Percentiles rank a stretch among this genome's conserved stretches.
These are phyloP conservation scores for Epistrophe eligans DNA, from an alignment of 2,888 invertebrate genomes.

Conservation along the genomic window DNA sequence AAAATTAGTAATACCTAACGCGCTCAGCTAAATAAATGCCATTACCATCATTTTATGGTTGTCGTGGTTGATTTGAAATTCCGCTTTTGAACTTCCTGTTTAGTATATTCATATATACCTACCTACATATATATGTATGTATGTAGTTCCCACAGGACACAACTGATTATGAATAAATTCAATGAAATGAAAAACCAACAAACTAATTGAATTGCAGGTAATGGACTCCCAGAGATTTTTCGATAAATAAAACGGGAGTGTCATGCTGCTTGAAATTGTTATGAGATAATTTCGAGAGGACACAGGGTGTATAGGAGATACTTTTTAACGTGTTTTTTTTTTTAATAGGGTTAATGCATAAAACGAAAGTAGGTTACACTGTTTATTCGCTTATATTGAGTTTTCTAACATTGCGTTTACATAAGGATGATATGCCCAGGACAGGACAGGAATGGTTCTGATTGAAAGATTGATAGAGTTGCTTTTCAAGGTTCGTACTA, in stretches of 20 bases:
- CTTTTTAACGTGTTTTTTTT: neutral
- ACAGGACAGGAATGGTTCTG: slow-evolving; percentile 24
- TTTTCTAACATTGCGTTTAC: slow-evolving; percentile 12
- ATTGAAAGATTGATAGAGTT: slow-evolving; percentile 62
- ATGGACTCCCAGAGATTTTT: slow-evolving; percentile 69
- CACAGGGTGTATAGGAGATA: slow-evolving; percentile 21
- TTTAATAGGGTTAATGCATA: slow-evolving; percentile 45
- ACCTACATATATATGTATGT: too few species aligned
- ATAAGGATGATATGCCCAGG: neutral
- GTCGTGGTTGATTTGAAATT: slow-evolving; percentile 70
- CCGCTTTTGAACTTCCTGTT: slow-evolving; percentile 50
- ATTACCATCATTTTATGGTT: slow-evolving; percentile 39
- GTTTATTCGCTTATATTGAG: slow-evolving; percentile 49
- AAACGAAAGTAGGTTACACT: slow-evolving; percentile 7
- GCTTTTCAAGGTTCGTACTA: neutral
- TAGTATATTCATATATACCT: too few species aligned
- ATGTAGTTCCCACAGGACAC: slow-evolving; percentile 18
- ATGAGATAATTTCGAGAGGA: slow-evolving; percentile 51
- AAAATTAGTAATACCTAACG: slow-evolving; percentile 50
- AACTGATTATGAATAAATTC: slow-evolving; percentile 66
- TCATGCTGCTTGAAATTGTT: slow-evolving; percentile 61
- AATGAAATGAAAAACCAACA: slow-evolving; percentile 70
- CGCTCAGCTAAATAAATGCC: slow-evolving; percentile 45
- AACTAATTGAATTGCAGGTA: slow-evolving; percentile 71
- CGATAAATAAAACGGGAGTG: slow-evolving; percentile 55